Percentiles rank a stretch among this genome's conserved stretches.
Conservation (phyloP, 1,140 invertebrate genomes). For the Spodoptera litura region DNA sequence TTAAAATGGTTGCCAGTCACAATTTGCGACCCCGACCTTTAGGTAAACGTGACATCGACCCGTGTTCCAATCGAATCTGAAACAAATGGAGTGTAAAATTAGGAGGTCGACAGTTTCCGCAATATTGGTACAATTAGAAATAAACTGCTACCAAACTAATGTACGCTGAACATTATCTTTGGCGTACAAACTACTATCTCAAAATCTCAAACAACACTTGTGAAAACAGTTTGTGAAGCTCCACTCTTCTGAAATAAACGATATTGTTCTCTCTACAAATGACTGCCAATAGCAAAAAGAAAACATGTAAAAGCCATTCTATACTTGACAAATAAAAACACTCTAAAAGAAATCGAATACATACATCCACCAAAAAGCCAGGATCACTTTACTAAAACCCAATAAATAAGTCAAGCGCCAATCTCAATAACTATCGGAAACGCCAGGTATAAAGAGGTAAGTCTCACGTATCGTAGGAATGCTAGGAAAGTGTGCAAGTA, state of each 20-base stretch:
- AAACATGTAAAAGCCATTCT: too few species aligned
- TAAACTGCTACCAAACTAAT: too few species aligned
- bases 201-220: too few species aligned
- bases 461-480: slow-evolving; percentile 60
- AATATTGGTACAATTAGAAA: not conserved
- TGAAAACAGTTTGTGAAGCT: too few species aligned
- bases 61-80: slow-evolving; percentile 13
- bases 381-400: slow-evolving; percentile 5
- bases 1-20: not conserved
- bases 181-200: too few species aligned
- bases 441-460: slow-evolving; percentile 20
- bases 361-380: not conserved
- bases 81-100: slow-evolving; percentile 17
- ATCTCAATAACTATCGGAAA: slow-evolving; percentile 34
- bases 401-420: slow-evolving; percentile 38
- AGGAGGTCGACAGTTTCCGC: not conserved
- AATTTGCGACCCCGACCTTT: slow-evolving; percentile 5
- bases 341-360: not conserved
- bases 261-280: too few species aligned
- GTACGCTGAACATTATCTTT: too few species aligned
- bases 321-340: too few species aligned
- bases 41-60: not conserved
- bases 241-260: not conserved
- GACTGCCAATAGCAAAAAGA: too few species aligned
- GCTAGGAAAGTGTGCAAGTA: slow-evolving; percentile 71